A percentile compares a stretch with the other conserved stretches of the same genome.
Evolutionary conservation across 2,113 vertebrate genomes (phyloP).

Genomic region (Terrapene triunguis): DNA sequence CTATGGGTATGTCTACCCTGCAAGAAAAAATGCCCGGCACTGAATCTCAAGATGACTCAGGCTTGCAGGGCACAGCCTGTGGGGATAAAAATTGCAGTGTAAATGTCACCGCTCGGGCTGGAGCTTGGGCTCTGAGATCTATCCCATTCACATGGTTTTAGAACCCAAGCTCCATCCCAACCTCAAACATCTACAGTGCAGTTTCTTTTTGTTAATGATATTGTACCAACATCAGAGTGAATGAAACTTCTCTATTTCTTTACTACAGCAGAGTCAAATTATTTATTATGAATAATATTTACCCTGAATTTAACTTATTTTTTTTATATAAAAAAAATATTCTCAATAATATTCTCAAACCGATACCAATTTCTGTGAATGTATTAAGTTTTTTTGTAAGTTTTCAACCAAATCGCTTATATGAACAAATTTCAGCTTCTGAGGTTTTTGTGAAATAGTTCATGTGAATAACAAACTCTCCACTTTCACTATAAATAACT

Average conservation of each 20-base stretch:
- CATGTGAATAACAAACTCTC: not conserved
- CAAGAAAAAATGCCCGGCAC: too few relatives aligned
- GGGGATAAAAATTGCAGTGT: not conserved
- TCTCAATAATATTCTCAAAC: rapidly evolving
- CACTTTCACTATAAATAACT: not conserved
- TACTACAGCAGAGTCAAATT: not conserved
- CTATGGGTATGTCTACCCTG: too few relatives aligned
- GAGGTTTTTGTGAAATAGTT: not conserved
- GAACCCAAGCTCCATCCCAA: too few relatives aligned
- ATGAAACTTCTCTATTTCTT: not conserved
- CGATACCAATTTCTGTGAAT: not conserved
- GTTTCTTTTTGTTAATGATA: not conserved
- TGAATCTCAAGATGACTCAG: too few relatives aligned
- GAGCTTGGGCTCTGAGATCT: too few relatives aligned
- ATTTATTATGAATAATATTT: not conserved
- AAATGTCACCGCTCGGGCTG: not conserved
- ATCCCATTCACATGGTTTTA: too few relatives aligned
- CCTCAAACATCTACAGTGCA: too few relatives aligned
- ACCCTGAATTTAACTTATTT: not conserved
- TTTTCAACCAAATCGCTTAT: not conserved
- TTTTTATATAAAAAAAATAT: too few relatives aligned
- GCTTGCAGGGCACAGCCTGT: too few relatives aligned
- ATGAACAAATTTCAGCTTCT: not conserved
- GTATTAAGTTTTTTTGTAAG: not conserved
- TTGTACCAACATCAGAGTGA: not conserved